phyloP scores from a whole-genome alignment of 2,888 invertebrate species.

The Pachydiplax longipennis region DNA sequence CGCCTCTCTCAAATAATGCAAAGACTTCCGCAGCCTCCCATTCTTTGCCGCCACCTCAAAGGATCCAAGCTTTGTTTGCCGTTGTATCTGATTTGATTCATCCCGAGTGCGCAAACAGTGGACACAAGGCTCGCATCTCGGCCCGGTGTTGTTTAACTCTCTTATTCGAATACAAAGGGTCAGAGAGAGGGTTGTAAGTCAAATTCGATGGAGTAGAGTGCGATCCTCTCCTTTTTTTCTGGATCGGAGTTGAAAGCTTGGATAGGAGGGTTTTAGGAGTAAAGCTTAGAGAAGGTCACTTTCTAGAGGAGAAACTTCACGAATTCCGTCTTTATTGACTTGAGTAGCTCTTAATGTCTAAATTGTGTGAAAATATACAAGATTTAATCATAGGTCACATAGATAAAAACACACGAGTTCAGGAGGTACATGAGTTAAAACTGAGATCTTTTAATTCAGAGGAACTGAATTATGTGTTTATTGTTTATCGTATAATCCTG shows the following conservation, averaged over 20 bases:
- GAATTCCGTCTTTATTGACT: no score
- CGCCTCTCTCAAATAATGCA: conserved; percentile 34
- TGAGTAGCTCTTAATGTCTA: no score
- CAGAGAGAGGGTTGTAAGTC: neutral
- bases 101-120: neutral
- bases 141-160: neutral
- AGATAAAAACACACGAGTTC: no score
- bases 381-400: no score
- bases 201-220: neutral
- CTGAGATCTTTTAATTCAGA: no score
- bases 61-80: conserved; percentile 15
- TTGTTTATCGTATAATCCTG: no score
- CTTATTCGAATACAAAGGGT: neutral
- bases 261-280: neutral
- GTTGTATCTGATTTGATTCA: conserved; percentile 37
- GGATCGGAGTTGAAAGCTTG: neutral
- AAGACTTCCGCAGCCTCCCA: neutral
- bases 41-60: conserved; percentile 26
- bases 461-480: no score
- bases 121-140: neutral
- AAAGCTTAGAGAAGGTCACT: no score
- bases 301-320: no score
- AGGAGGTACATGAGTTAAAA: no score
- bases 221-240: no score
- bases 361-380: no score